Base-by-base conservation (phyloP, 2,888 invertebrate species). In the Eupithecia inturbata region DNA sequence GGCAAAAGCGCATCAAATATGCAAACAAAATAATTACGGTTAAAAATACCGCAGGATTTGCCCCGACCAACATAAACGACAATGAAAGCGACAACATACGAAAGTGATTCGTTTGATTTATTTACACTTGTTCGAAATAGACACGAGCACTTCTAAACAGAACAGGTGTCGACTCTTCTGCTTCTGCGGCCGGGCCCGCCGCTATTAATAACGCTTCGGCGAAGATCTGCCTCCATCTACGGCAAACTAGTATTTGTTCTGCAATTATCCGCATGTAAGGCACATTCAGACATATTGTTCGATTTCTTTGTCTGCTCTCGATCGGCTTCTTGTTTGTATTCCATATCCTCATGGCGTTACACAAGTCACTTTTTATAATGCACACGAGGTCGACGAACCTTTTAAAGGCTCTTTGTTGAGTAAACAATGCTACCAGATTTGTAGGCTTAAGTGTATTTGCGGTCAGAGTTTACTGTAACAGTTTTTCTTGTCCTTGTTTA, bases 51-150 rank as follows among this genome's bases (percentile, higher is more conserved):
- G 57, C 26, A 53, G 49, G 57, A 57, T 26, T 26, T 57, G 36
- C 36, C 53, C n/a, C 73, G 69, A 70, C 69, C 49, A 72, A 53
- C 69, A 57, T 57, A 68, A 57, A 28, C 79, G 82, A 82, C 77
- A 90, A 92, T 88, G 93, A 94, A 94, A 93, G 92, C 91, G 91
- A 92, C 91, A 91, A 88, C 85, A 85, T 87, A 91, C 88, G 92
- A 93, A 92, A 93, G 92, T 92, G 87, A 89, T 88, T 88, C 82
- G 88, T 85, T 91, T 91, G 91, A 93, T 92, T 93, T 93, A 93
- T 93, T 92, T 91, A 92, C 92, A 92, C 90, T 91, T 89, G 91
- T 91, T 91, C 86, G 85, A 91, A 92, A 93, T 93, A 93, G 91
- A 91, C 85, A 82, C 87, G 84, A 87, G 85, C 91, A 89, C 90